These are phyloP conservation scores for Siniperca knerii DNA, from an alignment of 2,113 vertebrate genomes.

Conservation along the genomic window DNA sequence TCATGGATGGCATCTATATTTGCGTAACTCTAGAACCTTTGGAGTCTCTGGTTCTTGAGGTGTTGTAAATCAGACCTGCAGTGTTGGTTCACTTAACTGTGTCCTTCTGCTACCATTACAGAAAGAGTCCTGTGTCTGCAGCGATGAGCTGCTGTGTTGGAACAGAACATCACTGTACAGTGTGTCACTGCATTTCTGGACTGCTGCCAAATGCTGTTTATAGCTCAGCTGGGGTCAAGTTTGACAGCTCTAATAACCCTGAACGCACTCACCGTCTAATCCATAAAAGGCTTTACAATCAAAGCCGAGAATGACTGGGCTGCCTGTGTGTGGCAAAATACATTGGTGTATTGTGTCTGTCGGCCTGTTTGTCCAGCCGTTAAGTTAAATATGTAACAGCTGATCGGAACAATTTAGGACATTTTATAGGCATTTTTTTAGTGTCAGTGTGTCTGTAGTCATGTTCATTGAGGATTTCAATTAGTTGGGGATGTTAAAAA, in stretches of 20 bases:
- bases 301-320: slow-evolving; percentile 55
- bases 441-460: background rate
- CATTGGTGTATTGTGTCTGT: slow-evolving; percentile 10
- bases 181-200: slow-evolving; percentile 63
- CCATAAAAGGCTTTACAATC: slow-evolving; percentile 74
- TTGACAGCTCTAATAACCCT: slow-evolving; percentile 79
- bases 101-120: slow-evolving; percentile 7
- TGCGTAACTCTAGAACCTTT: slow-evolving; percentile 23
- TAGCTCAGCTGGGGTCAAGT: slow-evolving; percentile 71
- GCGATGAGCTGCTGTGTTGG: slow-evolving; percentile 25
- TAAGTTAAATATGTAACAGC: background rate
- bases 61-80: slow-evolving; percentile 49
- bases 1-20: slow-evolving; percentile 6
- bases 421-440: background rate
- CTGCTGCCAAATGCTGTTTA: slow-evolving; percentile 69
- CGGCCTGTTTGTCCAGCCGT: background rate
- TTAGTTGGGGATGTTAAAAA: background rate
- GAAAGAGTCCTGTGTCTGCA: slow-evolving; percentile 20
- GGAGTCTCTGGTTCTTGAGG: slow-evolving; percentile 28
- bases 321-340: slow-evolving; percentile 24
- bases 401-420: background rate
- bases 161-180: slow-evolving; percentile 56
- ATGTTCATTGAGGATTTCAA: background rate
- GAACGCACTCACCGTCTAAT: slow-evolving; percentile 65
- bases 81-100: background rate